These are phyloP conservation scores for Apamea epomidion DNA, from an alignment of 2,888 invertebrate genomes.

Conservation along the genomic window DNA sequence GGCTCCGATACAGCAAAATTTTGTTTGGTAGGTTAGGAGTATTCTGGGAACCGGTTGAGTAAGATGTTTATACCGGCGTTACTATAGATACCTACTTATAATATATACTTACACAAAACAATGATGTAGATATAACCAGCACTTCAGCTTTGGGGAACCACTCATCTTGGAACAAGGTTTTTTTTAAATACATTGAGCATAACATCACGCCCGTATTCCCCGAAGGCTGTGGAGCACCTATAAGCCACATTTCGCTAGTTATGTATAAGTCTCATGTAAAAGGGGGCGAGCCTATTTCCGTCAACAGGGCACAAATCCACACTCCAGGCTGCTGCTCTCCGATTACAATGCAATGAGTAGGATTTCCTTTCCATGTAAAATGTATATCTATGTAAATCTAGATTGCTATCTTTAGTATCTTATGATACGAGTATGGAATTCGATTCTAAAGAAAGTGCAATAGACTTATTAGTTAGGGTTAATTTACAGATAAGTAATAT, in stretches of 20 bases:
- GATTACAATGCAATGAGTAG: not conserved
- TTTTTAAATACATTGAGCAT: not conserved
- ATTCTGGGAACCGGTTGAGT: conserved; percentile 56
- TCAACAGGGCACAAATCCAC: not conserved
- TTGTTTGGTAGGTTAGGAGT: conserved; percentile 36
- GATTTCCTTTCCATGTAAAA: not conserved
- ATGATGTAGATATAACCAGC: not conserved
- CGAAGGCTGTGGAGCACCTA: not conserved
- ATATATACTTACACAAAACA: conserved; percentile 12
- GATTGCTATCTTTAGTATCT: no score
- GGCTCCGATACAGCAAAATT: conserved; percentile 50
- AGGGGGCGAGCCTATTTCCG: not conserved
- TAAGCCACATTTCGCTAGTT: not conserved
- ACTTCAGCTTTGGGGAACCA: not conserved
- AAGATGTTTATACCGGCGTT: conserved; percentile 48
- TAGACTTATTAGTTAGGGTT: not conserved
- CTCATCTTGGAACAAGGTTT: not conserved
- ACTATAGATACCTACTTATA: not conserved
- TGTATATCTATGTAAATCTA: not conserved
- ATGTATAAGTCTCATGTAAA: not conserved
- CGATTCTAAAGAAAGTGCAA: conserved; percentile 1
- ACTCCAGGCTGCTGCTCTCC: not conserved
- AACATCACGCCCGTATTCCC: not conserved
- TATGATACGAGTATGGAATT: not conserved
- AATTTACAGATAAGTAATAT: not conserved